Conservation (phyloP, 2,797 vertebrate genomes). For the Ibycter americanus region DNA sequence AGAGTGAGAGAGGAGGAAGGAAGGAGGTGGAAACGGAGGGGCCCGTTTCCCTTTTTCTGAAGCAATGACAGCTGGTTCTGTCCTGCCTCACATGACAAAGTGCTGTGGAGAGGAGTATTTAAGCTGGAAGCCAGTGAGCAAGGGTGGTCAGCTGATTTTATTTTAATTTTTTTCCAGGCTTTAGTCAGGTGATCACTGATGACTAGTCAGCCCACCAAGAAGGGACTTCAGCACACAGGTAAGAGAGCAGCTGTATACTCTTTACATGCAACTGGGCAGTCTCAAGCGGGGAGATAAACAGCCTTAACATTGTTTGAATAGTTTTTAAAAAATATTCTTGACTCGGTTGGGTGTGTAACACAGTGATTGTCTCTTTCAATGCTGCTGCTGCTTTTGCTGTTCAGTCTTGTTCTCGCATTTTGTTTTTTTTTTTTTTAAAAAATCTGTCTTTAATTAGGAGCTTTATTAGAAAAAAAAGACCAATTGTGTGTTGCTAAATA, state of each 20-base stretch:
- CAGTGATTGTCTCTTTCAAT: neutral
- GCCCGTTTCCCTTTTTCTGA: slow-evolving; percentile 71
- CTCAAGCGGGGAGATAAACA: neutral
- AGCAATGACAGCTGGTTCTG: slow-evolving; percentile 77
- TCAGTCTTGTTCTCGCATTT: neutral
- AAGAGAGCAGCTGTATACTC: slow-evolving; percentile 24
- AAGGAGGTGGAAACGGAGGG: slow-evolving; percentile 74
- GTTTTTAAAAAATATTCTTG: neutral
- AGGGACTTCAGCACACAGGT: slow-evolving; percentile 56
- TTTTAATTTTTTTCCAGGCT: slow-evolving; percentile 52
- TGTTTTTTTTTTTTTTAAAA: neutral
- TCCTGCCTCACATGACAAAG: slow-evolving; percentile 66
- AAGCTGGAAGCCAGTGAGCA: slow-evolving; percentile 46
- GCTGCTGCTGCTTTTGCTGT: neutral
- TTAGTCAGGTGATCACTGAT: slow-evolving; percentile 69
- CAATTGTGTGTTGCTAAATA: slow-evolving; percentile 28
- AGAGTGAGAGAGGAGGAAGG: slow-evolving; percentile 70
- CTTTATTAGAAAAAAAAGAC: neutral
- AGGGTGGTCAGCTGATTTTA: slow-evolving; percentile 71
- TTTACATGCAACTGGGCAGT: neutral
- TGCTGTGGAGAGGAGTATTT: slow-evolving; percentile 58
- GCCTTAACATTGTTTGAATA: slow-evolving; percentile 9
- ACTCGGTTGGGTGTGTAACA: neutral
- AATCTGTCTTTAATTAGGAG: slow-evolving; percentile 55
- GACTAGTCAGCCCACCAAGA: slow-evolving; percentile 54